A percentile compares a stretch with the other conserved stretches of the same genome.
These are phyloP conservation scores for Chrysoperla carnea DNA, from an alignment of 1,140 invertebrate species.

Conservation along the genomic window DNA sequence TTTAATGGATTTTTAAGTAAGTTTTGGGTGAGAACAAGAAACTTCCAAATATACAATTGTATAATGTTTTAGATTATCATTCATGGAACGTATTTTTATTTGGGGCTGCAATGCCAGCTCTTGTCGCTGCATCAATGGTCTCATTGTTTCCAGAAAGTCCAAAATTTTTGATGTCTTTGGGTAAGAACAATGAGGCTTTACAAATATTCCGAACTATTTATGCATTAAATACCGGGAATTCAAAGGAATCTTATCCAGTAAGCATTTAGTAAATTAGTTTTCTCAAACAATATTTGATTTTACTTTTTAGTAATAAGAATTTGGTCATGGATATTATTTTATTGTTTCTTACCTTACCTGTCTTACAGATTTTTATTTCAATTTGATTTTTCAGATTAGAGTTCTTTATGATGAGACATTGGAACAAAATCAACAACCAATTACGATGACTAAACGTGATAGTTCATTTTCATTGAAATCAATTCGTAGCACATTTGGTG, in stretches of 20 bases:
- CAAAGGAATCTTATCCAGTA: conserved; percentile 44
- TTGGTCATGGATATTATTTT: neutral
- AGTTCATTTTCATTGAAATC: neutral
- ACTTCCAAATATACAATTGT: too few relatives aligned
- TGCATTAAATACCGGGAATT: conserved; percentile 36
- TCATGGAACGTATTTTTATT: conserved; percentile 64
- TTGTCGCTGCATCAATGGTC: conserved; percentile 39
- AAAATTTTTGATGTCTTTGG: conserved; percentile 60
- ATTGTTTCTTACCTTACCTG: too few relatives aligned
- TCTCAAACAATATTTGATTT: conserved; percentile 3
- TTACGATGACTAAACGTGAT: neutral
- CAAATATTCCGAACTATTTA: conserved; percentile 38
- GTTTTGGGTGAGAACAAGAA: neutral
- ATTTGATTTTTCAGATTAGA: neutral
- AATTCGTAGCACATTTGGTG: too few relatives aligned
- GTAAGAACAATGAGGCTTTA: conserved; percentile 46
- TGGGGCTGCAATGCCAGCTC: conserved; percentile 38
- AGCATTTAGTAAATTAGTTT: conserved; percentile 10
- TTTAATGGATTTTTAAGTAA: conserved; percentile 21
- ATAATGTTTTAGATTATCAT: conserved; percentile 27
- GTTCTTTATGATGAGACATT: neutral
- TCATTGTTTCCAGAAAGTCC: conserved; percentile 62
- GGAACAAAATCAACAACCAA: neutral
- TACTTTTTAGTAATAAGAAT: neutral
- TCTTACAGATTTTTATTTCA: neutral